Conservation (phyloP, 2,113 vertebrate genomes). For the Trinectes maculatus region DNA sequence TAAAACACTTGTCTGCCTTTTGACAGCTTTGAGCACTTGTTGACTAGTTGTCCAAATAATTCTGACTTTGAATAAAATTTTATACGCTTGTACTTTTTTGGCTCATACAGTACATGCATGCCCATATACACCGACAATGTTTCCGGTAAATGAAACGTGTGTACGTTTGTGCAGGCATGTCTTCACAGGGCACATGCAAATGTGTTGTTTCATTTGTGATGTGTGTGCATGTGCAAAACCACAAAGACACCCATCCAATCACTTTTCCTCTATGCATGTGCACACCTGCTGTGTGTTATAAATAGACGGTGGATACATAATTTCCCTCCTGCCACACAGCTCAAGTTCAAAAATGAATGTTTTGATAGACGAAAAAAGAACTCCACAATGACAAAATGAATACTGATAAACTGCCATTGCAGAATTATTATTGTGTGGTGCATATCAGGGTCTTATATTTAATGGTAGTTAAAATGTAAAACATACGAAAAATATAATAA, state of each 20-base stretch:
- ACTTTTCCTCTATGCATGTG: slow-evolving; percentile 42
- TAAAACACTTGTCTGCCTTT: no score
- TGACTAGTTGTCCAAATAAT: no score
- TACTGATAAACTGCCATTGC: neutral
- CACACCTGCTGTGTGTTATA: slow-evolving; percentile 64
- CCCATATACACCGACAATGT: neutral
- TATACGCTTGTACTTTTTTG: neutral
- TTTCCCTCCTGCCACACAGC: slow-evolving; percentile 42
- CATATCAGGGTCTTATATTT: neutral
- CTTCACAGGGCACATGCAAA: neutral
- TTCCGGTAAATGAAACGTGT: neutral
- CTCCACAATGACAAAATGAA: slow-evolving; percentile 12
- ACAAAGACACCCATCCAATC: slow-evolving; percentile 44
- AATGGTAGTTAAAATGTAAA: neutral
- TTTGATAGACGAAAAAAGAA: slow-evolving; percentile 52
- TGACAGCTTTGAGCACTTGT: no score
- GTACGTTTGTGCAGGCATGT: neutral
- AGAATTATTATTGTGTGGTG: neutral
- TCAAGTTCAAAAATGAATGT: slow-evolving; percentile 49
- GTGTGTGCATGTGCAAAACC: slow-evolving; percentile 4
- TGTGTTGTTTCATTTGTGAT: slow-evolving; percentile 1
- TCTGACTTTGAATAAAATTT: no score
- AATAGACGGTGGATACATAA: slow-evolving; percentile 64
- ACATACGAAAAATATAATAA: no score
- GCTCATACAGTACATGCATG: neutral